Conservation (phyloP, 2,888 invertebrate genomes). For the Glyphotaelius pellucidus region DNA sequence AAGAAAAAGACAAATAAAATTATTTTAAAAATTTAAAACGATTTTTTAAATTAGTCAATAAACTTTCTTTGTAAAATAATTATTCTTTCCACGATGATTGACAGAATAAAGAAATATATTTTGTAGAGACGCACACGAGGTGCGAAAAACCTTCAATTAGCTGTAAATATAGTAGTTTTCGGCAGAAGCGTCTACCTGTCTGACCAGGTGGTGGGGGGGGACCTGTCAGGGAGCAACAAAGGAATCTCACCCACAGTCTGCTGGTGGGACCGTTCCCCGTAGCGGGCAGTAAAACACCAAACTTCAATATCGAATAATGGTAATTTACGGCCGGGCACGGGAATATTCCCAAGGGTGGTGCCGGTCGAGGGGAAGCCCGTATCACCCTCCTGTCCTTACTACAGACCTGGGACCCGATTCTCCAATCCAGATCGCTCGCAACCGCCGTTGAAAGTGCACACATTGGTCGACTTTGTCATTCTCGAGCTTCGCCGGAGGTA, state of each 20-base stretch:
- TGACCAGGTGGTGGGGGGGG: background rate
- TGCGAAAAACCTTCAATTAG: conserved; percentile 10
- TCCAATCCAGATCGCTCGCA: no score
- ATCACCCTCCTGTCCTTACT: background rate
- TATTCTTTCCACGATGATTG: no score
- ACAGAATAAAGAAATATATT: background rate
- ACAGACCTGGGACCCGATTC: background rate
- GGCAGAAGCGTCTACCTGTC: conserved; percentile 48
- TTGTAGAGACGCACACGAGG: background rate
- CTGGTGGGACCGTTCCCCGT: conserved; percentile 40
- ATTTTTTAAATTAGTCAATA: no score
- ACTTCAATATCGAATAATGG: conserved; percentile 65
- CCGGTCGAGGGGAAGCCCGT: background rate
- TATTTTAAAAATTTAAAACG: no score
- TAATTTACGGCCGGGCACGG: conserved; percentile 60
- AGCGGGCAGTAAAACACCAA: conserved; percentile 61
- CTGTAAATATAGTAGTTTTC: background rate
- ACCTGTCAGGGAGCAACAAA: conserved; percentile 31
- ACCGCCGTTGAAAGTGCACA: no score
- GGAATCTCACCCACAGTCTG: conserved; percentile 38
- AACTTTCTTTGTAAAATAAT: no score
- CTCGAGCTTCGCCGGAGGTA: no score
- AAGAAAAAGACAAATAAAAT: no score
- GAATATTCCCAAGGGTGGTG: conserved; percentile 36
- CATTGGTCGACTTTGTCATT: no score